Conservation (phyloP, 1,140 invertebrate species). For the Dolichoris vasculosae region DNA sequence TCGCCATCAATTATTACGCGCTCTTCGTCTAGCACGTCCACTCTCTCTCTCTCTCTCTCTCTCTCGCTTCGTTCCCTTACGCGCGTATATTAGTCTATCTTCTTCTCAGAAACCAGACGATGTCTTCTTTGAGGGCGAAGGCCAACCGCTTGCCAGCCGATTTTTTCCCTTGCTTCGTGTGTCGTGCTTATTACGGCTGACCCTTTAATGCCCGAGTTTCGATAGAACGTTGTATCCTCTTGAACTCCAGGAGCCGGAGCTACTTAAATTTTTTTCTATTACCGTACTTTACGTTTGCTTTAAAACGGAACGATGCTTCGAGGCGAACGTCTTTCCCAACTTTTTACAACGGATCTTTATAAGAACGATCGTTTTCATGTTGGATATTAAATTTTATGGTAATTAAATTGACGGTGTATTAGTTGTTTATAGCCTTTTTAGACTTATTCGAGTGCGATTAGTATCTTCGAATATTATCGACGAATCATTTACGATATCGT, state of each 20-base stretch:
- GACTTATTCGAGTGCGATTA: too few relatives aligned
- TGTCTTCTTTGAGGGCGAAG: neutral
- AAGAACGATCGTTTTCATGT: too few relatives aligned
- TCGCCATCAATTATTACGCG: conserved; percentile 59
- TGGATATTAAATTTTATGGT: too few relatives aligned
- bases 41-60: neutral
- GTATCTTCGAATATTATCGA: too few relatives aligned
- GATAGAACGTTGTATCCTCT: neutral
- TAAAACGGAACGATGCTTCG: too few relatives aligned
- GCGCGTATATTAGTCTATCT: neutral
- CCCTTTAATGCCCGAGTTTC: neutral
- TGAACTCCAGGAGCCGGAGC: neutral
- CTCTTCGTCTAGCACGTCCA: conserved; percentile 55
- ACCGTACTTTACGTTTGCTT: too few relatives aligned
- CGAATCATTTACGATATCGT: too few relatives aligned
- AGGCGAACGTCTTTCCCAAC: too few relatives aligned
- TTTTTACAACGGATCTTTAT: too few relatives aligned
- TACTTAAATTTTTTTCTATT: neutral
- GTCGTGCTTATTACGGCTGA: neutral
- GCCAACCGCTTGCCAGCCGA: neutral
- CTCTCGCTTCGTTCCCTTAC: neutral
- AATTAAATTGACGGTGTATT: too few relatives aligned
- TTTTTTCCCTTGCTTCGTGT: neutral
- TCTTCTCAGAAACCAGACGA: neutral
- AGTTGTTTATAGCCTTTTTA: too few relatives aligned